Evolutionary conservation across 2,888 invertebrate genomes (phyloP).

Genomic region (Platycnemis pennipes): DNA sequence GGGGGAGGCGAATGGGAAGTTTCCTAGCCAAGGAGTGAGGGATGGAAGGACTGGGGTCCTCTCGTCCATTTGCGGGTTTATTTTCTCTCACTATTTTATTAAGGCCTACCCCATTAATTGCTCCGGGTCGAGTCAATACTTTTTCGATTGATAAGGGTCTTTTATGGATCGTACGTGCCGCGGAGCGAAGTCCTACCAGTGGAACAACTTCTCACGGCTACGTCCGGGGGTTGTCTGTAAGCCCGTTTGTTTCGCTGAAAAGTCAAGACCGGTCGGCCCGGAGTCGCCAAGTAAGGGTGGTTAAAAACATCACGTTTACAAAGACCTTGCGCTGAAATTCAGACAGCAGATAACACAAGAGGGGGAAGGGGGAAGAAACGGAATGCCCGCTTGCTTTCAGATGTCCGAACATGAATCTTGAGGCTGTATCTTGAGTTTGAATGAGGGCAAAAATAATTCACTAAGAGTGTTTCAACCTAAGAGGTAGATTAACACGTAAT

Average conservation of each 20-base stretch:
- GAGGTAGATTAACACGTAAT: no score
- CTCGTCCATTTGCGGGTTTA: slow-evolving; percentile 34
- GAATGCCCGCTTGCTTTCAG: no score
- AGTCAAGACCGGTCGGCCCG: neutral
- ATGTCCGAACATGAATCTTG: no score
- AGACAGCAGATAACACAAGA: neutral
- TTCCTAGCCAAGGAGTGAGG: neutral
- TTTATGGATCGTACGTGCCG: slow-evolving; percentile 45
- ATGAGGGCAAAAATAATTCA: no score
- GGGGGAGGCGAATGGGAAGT: neutral
- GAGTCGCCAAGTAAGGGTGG: neutral
- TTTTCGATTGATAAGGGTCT: slow-evolving; percentile 52
- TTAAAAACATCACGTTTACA: neutral
- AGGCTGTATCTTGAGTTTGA: no score
- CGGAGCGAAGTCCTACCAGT: neutral
- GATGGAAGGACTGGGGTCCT: neutral
- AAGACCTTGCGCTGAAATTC: neutral
- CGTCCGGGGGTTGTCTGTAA: no score
- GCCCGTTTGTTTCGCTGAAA: neutral
- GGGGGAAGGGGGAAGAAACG: no score
- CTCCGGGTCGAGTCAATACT: slow-evolving; percentile 16
- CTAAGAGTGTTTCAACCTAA: no score
- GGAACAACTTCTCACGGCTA: no score
- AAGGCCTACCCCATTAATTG: slow-evolving; percentile 44
- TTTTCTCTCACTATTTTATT: slow-evolving; percentile 34